Base-by-base conservation (phyloP, 2,797 vertebrate genomes). In the Eleutherodactylus coqui region DNA sequence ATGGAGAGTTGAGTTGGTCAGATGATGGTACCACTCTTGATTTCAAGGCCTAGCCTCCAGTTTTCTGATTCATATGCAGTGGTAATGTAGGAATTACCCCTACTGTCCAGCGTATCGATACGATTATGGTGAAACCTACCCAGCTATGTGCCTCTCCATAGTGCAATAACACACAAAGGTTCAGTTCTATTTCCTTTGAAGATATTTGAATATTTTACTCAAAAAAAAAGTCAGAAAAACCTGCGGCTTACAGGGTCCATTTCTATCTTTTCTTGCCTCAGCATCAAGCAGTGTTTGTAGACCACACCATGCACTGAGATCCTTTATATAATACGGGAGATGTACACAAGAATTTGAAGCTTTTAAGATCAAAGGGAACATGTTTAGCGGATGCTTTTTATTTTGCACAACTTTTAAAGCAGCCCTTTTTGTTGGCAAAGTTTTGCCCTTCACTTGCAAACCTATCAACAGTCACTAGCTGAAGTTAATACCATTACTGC, bases 161-260 rank as follows among this genome's bases (percentile, higher is more conserved):
- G 64, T 70, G 64, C 84, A 79, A 85, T 41, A 79, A 69, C 47
- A 21, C 47, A 58, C 75, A 58, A 32, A 73, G 32, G 62, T 58
- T 72, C 14, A 34, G 45, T 73, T 73, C n/a, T 45, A 16, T 72
- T 43, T 6, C 16, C 24, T 79, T 62, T 24, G 34, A 24, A 45
- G 34, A 29, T 53, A 32, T 72, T 45, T 41, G n/a, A 70, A n/a
- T 38, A 10, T 45, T 53, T 78, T 16, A 13, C 45, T 53, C 58
- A 1, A 51, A 41, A 14, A 41, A n/a, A 43, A n/a, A n/a, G n/a
- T n/a, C 69, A 14, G 69, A 41, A 41, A 72, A 79, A 55, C 11
- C 9, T 70, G n/a, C n/a, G 64, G 41, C 38, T 16, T 53, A 53
- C 75, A 85, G 75, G 47, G 62, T 77, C 60, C 75, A 70, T 49